Percentiles rank a stretch among this genome's conserved stretches.
Evolutionary conservation across 2,797 vertebrate species (phyloP).

Genomic region (Pantherophis alleghaniensis): DNA sequence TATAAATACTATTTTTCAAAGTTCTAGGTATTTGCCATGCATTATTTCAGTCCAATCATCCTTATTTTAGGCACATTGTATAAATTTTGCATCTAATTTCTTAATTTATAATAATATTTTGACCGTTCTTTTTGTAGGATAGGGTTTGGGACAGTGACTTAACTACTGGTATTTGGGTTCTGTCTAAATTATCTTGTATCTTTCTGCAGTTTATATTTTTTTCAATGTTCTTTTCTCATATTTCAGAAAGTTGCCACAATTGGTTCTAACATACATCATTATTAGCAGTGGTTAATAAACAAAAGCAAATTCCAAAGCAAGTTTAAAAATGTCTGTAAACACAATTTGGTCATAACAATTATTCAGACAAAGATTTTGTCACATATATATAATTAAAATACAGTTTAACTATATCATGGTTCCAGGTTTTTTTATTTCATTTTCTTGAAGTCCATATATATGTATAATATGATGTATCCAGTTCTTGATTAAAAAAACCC

Average conservation of each 20-base stretch:
- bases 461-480: slow-evolving; percentile 40
- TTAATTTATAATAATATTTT: slow-evolving; percentile 26
- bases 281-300: slow-evolving; percentile 49
- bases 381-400: slow-evolving; percentile 54
- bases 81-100: not conserved
- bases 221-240: slow-evolving; percentile 63
- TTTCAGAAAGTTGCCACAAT: slow-evolving; percentile 64
- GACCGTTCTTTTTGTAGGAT: slow-evolving; percentile 37
- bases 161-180: slow-evolving; percentile 35
- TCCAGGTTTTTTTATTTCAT: slow-evolving; percentile 48
- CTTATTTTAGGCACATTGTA: not conserved
- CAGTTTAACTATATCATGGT: slow-evolving; percentile 50
- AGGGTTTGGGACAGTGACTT: slow-evolving; percentile 26
- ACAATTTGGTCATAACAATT: slow-evolving; percentile 37
- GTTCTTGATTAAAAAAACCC: slow-evolving; percentile 54
- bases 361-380: slow-evolving; percentile 39
- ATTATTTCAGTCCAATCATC: not conserved
- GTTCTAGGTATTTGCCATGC: not conserved
- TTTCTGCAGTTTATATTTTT: slow-evolving; percentile 50
- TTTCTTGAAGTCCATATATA: slow-evolving; percentile 55
- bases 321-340: slow-evolving; percentile 56
- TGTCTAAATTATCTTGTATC: slow-evolving; percentile 45
- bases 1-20: not conserved
- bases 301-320: slow-evolving; percentile 50
- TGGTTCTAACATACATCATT: slow-evolving; percentile 63